Evolutionary conservation across 2,113 vertebrate species (phyloP).

Genomic region (Ardeotis arabs): DNA sequence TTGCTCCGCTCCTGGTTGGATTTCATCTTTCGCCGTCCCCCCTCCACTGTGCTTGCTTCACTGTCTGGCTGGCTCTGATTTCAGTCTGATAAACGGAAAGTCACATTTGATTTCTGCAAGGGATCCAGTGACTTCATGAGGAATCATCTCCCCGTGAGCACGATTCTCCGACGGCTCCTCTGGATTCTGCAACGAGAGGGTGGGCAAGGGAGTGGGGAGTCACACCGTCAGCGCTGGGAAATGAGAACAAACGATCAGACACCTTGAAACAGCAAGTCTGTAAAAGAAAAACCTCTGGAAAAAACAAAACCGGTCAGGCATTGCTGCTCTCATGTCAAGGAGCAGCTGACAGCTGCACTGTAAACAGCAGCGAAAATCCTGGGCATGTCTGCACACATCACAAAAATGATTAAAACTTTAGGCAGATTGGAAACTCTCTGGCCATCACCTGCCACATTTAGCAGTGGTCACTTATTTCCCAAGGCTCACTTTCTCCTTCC

Average conservation of each 20-base stretch:
- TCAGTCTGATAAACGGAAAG: constrained; percentile 86
- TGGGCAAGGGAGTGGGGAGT: background rate
- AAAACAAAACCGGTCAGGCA: background rate
- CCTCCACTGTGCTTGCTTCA: constrained; percentile 83
- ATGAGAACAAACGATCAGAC: background rate
- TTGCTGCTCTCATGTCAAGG: background rate
- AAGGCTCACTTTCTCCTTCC: background rate
- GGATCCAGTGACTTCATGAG: constrained; percentile 93
- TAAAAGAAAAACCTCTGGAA: background rate
- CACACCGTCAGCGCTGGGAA: background rate
- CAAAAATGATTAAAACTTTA: background rate
- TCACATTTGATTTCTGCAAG: constrained; percentile 90
- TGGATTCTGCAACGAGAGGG: constrained; percentile 72
- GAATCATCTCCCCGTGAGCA: constrained; percentile 95
- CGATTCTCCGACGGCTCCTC: constrained; percentile 78
- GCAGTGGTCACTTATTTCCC: background rate
- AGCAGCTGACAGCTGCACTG: background rate
- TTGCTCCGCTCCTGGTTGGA: constrained; percentile 98
- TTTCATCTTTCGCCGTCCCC: constrained; percentile 91
- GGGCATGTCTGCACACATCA: background rate
- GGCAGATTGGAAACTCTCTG: background rate
- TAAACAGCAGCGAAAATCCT: background rate
- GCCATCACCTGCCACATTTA: background rate
- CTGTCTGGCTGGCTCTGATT: constrained; percentile 80
- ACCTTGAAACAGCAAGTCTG: background rate